Evolutionary conservation across 2,113 vertebrate species (phyloP).

Genomic region (Lynx canadensis): DNA sequence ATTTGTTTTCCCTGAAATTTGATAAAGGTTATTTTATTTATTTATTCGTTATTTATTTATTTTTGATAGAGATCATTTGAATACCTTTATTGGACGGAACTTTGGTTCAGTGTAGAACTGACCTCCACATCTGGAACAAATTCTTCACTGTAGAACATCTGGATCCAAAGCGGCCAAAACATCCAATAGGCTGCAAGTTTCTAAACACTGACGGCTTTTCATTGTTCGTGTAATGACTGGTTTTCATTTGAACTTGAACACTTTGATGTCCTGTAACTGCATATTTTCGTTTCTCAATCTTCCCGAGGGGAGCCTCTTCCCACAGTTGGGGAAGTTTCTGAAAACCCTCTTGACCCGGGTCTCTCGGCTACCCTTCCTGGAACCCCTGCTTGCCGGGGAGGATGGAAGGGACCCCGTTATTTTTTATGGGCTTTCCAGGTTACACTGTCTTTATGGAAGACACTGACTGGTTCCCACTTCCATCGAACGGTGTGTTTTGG

Average conservation of each 20-base stretch:
- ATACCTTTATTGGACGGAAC: background rate
- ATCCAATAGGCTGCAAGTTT: background rate
- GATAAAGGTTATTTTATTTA: background rate
- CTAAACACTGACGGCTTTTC: background rate
- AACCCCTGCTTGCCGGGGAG: background rate
- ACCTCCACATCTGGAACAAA: background rate
- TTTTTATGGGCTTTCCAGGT: background rate
- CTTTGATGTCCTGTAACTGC: background rate
- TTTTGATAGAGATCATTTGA: background rate
- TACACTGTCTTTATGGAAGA: background rate
- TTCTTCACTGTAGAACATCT: background rate
- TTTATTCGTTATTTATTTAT: background rate
- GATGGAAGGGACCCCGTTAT: background rate
- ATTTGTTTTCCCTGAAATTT: background rate
- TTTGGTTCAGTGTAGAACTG: background rate
- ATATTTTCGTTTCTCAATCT: background rate
- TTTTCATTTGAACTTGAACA: background rate
- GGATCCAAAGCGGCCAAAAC: background rate
- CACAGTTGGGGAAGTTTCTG: background rate
- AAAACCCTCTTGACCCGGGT: background rate
- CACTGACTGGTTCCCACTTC: background rate
- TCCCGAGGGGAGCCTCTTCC: background rate
- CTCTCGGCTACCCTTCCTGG: background rate
- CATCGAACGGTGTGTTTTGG: background rate
- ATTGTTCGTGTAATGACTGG: background rate